Conservation (phyloP, 2,888 invertebrate genomes). For the Hypercompe scribonia region DNA sequence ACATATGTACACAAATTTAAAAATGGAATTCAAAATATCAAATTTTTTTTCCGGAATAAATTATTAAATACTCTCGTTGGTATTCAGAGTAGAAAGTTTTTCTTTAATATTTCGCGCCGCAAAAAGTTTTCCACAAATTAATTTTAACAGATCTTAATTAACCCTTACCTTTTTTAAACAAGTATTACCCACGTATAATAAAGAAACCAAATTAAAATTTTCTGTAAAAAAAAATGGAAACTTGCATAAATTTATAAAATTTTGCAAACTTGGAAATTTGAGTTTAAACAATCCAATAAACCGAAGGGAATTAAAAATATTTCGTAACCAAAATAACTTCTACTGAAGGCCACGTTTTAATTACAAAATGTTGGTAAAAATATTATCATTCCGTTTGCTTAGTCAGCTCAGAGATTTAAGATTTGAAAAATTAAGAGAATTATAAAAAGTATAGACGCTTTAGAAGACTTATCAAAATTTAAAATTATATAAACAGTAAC, state of each 20-base stretch:
- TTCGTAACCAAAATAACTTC: conserved; percentile 32
- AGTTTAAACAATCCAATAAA: conserved; percentile 46
- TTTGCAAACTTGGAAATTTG: conserved; percentile 37
- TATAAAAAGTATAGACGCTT: neutral
- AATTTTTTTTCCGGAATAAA: no score
- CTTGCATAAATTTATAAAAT: conserved; percentile 30
- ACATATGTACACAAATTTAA: neutral
- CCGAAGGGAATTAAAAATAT: conserved; percentile 45
- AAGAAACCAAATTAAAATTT: conserved; percentile 33
- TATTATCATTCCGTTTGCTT: conserved; percentile 28
- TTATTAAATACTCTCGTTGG: no score
- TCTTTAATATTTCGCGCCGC: conserved; percentile 23
- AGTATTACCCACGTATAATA: conserved; percentile 33
- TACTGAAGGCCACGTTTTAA: conserved; percentile 44
- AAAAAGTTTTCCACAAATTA: conserved; percentile 27
- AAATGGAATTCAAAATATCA: no score
- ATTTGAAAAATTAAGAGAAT: neutral
- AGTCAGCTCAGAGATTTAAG: neutral
- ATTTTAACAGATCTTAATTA: conserved; percentile 26
- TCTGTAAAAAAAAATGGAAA: conserved; percentile 15
- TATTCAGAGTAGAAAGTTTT: neutral
- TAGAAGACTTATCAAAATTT: neutral
- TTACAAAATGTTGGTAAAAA: conserved; percentile 28
- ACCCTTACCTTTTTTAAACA: conserved; percentile 28
- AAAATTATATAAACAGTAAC: neutral